Conservation (phyloP, 2,113 vertebrate species). For the Chionomys nivalis region DNA sequence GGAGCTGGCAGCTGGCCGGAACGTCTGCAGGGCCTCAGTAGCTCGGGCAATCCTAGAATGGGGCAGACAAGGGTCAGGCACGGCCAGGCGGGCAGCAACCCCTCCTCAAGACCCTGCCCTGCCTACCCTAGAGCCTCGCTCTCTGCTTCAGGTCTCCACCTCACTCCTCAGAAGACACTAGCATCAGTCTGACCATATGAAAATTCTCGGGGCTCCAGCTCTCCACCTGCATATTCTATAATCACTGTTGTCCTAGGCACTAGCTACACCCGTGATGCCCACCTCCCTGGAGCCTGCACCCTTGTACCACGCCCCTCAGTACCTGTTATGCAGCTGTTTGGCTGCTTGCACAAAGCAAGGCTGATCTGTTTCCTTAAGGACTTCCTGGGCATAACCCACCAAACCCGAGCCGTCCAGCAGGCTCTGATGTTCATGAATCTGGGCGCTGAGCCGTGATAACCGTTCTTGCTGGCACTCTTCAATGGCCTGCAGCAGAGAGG, state of each 20-base stretch:
- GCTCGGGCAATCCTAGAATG: conserved; percentile 90
- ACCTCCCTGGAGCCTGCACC: background rate
- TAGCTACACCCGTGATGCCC: background rate
- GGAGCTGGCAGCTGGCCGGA: conserved; percentile 90
- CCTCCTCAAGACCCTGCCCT: background rate
- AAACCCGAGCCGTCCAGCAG: conserved; percentile 95
- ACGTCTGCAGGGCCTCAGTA: conserved; percentile 93
- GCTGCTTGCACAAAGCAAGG: conserved; percentile 97
- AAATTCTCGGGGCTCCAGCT: background rate
- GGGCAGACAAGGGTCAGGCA: conserved; percentile 42
- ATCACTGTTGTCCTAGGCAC: background rate
- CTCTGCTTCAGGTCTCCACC: background rate
- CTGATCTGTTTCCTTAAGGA: conserved; percentile 95
- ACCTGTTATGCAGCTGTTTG: conserved; percentile 95
- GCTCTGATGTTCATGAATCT: conserved; percentile 92
- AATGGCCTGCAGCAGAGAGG: conserved; percentile 88
- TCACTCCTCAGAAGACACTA: background rate
- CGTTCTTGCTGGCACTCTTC: conserved; percentile 91
- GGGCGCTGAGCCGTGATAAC: conserved; percentile 87
- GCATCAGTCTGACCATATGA: background rate
- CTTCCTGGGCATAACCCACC: conserved; percentile 95
- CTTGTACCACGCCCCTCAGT: rapidly evolving
- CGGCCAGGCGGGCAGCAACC: background rate
- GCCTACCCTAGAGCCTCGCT: background rate
- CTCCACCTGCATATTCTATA: background rate